phyloP scores from a whole-genome alignment of 2,888 invertebrate genomes.

The Agrotis exclamationis region DNA sequence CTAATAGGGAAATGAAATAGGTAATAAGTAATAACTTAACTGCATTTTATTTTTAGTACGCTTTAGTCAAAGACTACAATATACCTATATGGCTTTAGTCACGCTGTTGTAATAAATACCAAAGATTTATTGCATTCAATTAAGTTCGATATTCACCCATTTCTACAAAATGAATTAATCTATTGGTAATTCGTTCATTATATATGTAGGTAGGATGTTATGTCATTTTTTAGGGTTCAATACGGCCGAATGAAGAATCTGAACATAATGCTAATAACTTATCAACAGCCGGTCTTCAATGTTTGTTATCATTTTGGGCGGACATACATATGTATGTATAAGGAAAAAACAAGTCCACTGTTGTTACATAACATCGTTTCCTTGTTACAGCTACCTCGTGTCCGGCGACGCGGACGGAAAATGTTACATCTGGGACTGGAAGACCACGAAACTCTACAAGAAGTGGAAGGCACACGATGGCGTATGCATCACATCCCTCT shows the following conservation, averaged over 20 bases:
- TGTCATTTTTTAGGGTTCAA: neutral
- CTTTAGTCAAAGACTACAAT: too few relatives aligned
- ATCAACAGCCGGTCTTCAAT: neutral
- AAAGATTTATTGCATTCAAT: conserved; percentile 2
- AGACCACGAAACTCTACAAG: conserved; percentile 99
- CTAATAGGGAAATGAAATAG: conserved; percentile 31
- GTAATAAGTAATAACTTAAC: neutral
- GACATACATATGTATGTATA: neutral
- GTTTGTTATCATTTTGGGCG: conserved; percentile 10
- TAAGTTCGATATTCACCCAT: neutral
- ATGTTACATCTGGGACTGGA: conserved; percentile 99
- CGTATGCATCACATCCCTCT: conserved; percentile 98
- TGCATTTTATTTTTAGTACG: conserved; percentile 3
- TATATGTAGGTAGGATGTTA: neutral
- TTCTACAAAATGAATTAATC: neutral
- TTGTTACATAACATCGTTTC: conserved; percentile 33
- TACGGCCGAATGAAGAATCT: too few relatives aligned
- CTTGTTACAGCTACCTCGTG: conserved; percentile 96
- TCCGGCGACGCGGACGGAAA: conserved; percentile 99
- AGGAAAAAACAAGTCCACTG: conserved; percentile 17
- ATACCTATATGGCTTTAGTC: too few relatives aligned
- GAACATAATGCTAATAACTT: neutral
- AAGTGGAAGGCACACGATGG: conserved; percentile 99
- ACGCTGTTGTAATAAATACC: neutral
- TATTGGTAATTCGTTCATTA: neutral